These are phyloP conservation scores for Xenops minutus DNA, from an alignment of 2,797 vertebrate species.

Conservation along the genomic window DNA sequence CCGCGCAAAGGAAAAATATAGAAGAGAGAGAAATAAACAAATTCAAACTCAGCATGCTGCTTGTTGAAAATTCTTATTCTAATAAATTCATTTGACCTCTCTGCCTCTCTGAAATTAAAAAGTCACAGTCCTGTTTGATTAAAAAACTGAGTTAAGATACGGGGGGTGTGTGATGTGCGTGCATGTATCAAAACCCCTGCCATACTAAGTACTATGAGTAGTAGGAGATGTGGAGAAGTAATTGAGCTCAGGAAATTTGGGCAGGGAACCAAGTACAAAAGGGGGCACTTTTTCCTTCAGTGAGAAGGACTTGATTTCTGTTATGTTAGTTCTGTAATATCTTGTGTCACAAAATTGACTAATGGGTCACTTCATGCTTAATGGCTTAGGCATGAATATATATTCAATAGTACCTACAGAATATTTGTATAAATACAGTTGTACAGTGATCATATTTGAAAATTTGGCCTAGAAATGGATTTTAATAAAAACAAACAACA, in stretches of 20 bases:
- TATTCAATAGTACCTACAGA: neutral
- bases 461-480: neutral
- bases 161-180: neutral
- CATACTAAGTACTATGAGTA: neutral
- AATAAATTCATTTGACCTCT: constrained; percentile 26
- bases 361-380: neutral
- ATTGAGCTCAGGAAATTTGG: neutral
- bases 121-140: neutral
- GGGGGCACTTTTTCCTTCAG: neutral
- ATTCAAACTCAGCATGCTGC: neutral
- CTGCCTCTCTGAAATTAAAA: neutral
- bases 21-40: constrained; percentile 61
- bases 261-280: neutral
- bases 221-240: neutral
- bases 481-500: neutral
- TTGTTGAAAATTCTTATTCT: constrained; percentile 44
- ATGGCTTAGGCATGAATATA: neutral
- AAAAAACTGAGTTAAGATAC: neutral
- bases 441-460: neutral
- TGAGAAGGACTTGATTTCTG: neutral
- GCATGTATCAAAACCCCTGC: neutral
- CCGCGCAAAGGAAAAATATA: neutral
- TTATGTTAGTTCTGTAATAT: neutral
- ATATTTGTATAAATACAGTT: neutral
- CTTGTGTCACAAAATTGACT: neutral